These are phyloP conservation scores for Heloderma charlesbogerti DNA, from an alignment of 2,113 vertebrate genomes.

Conservation along the genomic window DNA sequence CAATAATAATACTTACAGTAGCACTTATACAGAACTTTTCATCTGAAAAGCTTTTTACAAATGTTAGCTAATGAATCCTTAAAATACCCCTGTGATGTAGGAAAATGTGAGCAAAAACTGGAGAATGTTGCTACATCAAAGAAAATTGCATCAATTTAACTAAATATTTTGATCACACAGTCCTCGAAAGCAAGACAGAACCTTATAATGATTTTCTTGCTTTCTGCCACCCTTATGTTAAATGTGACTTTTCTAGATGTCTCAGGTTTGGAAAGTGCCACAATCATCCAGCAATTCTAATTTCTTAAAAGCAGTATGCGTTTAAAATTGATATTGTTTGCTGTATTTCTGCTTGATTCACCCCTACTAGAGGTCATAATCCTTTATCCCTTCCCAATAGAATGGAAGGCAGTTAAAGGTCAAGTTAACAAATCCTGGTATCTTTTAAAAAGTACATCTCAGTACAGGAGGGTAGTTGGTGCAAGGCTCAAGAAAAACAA, in stretches of 20 bases:
- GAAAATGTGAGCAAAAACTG: conserved; percentile 1
- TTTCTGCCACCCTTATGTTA: not conserved
- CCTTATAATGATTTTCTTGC: not conserved
- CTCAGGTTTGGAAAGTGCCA: accelerated
- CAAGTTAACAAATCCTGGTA: not conserved
- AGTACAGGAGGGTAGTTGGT: no score
- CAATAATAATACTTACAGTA: conserved; percentile 8
- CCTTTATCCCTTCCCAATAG: accelerated
- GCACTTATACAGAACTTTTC: conserved; percentile 35
- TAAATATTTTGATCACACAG: conserved; percentile 55
- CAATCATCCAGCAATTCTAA: accelerated
- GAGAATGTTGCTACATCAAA: conserved; percentile 25
- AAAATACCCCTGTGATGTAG: not conserved
- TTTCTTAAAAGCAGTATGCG: not conserved
- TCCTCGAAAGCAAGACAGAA: conserved; percentile 36
- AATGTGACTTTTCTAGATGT: not conserved
- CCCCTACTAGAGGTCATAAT: not conserved
- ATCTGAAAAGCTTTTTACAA: conserved; percentile 33
- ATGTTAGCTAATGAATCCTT: conserved; percentile 36
- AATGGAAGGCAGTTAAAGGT: not conserved
- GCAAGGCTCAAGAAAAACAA: not conserved
- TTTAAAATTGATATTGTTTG: not conserved
- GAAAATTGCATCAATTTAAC: conserved; percentile 48
- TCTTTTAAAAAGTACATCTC: not conserved
- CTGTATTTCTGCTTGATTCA: not conserved